Base-by-base conservation (phyloP, 2,113 vertebrate genomes). In the Ictidomys tridecemlineatus region DNA sequence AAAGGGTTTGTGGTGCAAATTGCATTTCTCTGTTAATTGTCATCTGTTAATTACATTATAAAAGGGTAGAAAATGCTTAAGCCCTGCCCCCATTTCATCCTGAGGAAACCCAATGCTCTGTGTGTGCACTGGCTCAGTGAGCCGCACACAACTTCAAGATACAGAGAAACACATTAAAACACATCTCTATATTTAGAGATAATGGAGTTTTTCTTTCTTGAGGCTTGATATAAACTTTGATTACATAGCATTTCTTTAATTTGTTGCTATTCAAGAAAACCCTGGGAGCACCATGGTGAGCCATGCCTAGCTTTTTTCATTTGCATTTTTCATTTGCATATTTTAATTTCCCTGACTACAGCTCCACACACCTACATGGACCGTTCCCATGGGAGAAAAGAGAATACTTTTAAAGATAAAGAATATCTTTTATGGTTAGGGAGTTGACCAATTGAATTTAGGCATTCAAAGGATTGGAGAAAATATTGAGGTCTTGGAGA, bases 261-360 rank as follows among this genome's bases (percentile, higher is more conserved):
- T 98, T 98, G 98, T 97, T 98, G 97, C 98, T 98, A 98, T 98
- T 99, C 98, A 98, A 98, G 98, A 98, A 98, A 98, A 98, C 97
- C 97, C 98, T 98, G 82, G 96, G 98, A 98, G 98, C 98, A 98
- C 97, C 98, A 95, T 93, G 98, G 97, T 28, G 72, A 98, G 97
- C 97, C 97, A 97, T 98, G 98, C 97, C 96, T 98, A 72, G 96
- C 86, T 98, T 98, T 98, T 94, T 97, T 84, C 96, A 98, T 98
- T 99, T 98, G 98, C 98, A 98, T 98, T 98, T 98, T 98, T 98
- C 97, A 98, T 99, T 99, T 99, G 98, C 98, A 99, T 98, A 98
- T 98, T 98, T 98, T 98, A 99, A 99, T 99, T 98, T 99, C 98
- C 98, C 98, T 98, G 98, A 98, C 98, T 98, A 96, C 96, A 97